phyloP scores from a whole-genome alignment of 2,888 invertebrate genomes.

The Orthosia cruda region DNA sequence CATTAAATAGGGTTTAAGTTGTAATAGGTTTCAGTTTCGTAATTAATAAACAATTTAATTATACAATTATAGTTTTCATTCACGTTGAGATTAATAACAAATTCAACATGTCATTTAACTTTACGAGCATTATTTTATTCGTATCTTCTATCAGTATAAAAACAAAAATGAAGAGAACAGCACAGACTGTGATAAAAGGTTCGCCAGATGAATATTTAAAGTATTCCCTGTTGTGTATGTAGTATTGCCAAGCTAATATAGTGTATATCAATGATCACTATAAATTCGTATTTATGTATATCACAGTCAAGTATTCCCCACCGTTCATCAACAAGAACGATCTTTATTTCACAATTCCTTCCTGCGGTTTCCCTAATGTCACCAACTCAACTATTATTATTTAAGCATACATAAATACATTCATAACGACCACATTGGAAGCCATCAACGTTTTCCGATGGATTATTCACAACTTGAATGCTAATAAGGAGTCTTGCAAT shows the following conservation, averaged over 20 bases:
- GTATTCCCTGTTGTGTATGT: background rate
- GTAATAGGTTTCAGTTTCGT: background rate
- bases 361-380: conserved; percentile 19
- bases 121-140: too few relatives aligned
- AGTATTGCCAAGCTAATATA: background rate
- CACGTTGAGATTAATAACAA: too few relatives aligned
- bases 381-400: conserved; percentile 29
- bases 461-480: conserved; percentile 52
- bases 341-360: conserved; percentile 7
- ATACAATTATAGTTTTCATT: background rate
- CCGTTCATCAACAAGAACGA: conserved; percentile 9
- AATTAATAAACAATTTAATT: background rate
- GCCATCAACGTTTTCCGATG: conserved; percentile 36
- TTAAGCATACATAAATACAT: conserved; percentile 49
- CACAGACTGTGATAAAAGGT: too few relatives aligned
- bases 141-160: too few relatives aligned
- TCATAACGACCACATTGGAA: conserved; percentile 46
- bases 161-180: too few relatives aligned
- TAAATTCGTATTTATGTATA: background rate
- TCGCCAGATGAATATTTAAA: background rate
- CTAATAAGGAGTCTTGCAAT: conserved; percentile 40
- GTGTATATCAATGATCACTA: background rate
- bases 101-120: background rate
- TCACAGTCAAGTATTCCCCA: too few relatives aligned
- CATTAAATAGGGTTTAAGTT: background rate